phyloP scores from a whole-genome alignment of 92 coral and sea anemone species.

The Zoanthus sansibaricus region DNA sequence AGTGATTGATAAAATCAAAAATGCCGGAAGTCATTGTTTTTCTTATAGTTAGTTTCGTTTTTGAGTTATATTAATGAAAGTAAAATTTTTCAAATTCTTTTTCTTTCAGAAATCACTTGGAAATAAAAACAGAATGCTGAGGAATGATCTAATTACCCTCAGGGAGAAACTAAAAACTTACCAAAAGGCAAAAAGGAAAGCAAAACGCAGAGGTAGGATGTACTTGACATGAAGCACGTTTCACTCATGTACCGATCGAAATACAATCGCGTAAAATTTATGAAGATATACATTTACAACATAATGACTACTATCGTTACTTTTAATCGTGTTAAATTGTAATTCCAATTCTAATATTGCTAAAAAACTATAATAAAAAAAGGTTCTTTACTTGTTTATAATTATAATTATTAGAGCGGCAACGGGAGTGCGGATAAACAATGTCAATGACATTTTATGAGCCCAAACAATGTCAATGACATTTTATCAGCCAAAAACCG shows the following conservation, averaged over 20 bases:
- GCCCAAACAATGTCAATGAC: neutral
- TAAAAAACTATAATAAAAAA: neutral
- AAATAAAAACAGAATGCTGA: constrained; percentile 25
- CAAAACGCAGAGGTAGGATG: constrained; percentile 17
- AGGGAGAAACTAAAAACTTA: constrained; percentile 1
- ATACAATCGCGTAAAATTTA: neutral
- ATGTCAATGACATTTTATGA: neutral
- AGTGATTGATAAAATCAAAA: neutral
- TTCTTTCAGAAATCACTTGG: neutral
- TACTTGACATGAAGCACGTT: neutral
- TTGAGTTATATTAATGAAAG: neutral
- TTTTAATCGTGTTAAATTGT: neutral
- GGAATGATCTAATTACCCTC: constrained; percentile 22
- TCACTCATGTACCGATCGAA: neutral
- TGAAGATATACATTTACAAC: neutral
- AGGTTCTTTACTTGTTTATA: no score
- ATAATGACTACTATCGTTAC: neutral
- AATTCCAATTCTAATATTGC: neutral
- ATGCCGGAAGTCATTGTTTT: neutral
- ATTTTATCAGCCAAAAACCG: neutral
- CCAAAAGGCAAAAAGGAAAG: constrained; percentile 17
- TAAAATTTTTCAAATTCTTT: neutral
- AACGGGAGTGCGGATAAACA: no score
- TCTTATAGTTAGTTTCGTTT: no score
- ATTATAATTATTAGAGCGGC: no score